Evolutionary conservation across 2,888 invertebrate genomes (phyloP).

Genomic region (Leucoptera coffeella): DNA sequence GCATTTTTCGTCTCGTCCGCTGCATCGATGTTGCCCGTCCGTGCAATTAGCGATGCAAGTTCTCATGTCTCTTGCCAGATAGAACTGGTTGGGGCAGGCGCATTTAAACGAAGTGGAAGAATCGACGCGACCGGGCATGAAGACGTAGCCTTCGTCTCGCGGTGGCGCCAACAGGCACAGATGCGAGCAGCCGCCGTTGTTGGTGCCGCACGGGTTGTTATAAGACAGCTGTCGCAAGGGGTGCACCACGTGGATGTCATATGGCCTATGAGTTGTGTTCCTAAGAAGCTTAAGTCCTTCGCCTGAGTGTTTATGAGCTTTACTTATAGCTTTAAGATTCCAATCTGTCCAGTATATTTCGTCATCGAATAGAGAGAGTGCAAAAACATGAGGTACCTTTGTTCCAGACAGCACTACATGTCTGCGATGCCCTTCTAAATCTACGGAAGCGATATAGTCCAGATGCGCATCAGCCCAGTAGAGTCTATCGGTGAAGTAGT

Average conservation of each 20-base stretch:
- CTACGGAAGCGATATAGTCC: slow-evolving; percentile 93
- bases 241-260: slow-evolving; percentile 90
- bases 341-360: slow-evolving; percentile 96
- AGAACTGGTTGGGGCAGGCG: slow-evolving; percentile 93
- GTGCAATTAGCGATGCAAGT: slow-evolving; percentile 95
- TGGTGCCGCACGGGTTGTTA: slow-evolving; percentile 82
- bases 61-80: slow-evolving; percentile 69
- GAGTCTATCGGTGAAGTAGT: slow-evolving; percentile 90
- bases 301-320: slow-evolving; percentile 89
- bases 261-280: slow-evolving; percentile 92
- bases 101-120: slow-evolving; percentile 77
- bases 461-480: slow-evolving; percentile 99
- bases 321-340: slow-evolving; percentile 89
- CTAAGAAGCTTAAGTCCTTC: slow-evolving; percentile 66
- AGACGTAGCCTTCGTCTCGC: slow-evolving; percentile 66
- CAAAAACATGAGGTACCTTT: slow-evolving; percentile 92
- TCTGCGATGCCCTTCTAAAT: slow-evolving; percentile 85
- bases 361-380: slow-evolving; percentile 90
- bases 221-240: slow-evolving; percentile 80
- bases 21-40: slow-evolving; percentile 71
- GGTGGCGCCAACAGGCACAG: slow-evolving; percentile 88
- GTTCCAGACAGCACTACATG: slow-evolving; percentile 74
- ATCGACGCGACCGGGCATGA: slow-evolving; percentile 72
- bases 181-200: slow-evolving; percentile 96
- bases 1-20: slow-evolving; percentile 58